phyloP scores from a whole-genome alignment of 30 jellyfish, hydroid and myxozoan genomes.

The Aurelia coerulea region DNA sequence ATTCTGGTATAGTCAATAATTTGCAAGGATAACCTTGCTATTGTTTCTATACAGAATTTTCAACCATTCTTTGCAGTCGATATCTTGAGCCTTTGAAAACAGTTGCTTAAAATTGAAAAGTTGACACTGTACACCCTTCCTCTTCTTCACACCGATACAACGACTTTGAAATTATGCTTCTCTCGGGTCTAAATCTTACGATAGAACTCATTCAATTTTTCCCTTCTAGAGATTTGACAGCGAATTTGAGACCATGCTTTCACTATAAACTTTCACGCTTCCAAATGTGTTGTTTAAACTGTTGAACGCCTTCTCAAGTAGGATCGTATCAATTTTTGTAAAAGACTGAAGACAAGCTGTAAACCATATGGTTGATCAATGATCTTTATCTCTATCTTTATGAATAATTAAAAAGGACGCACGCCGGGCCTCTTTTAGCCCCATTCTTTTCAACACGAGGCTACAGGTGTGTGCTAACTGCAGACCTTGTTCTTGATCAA shows the following conservation, averaged over 20 bases:
- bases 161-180: no score
- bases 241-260: no score
- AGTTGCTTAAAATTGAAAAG: no score
- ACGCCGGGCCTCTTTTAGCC: constrained; percentile 56
- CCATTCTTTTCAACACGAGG: constrained; percentile 52
- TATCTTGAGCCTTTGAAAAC: no score
- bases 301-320: not conserved
- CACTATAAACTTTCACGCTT: no score
- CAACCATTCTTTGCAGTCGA: not conserved
- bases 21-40: not conserved
- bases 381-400: constrained; percentile 45
- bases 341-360: not conserved
- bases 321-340: not conserved
- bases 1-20: not conserved
- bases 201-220: no score
- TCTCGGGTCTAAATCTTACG: no score
- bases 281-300: no score
- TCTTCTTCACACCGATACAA: no score
- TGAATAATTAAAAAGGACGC: constrained; percentile 48
- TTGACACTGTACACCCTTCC: no score
- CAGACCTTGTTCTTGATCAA: no score
- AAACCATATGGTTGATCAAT: constrained; percentile 63
- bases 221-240: no score
- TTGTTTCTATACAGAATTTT: not conserved
- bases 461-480: constrained; percentile 40